Evolutionary conservation across 2,113 vertebrate species (phyloP).

Genomic region (Pteruthius melanotis): DNA sequence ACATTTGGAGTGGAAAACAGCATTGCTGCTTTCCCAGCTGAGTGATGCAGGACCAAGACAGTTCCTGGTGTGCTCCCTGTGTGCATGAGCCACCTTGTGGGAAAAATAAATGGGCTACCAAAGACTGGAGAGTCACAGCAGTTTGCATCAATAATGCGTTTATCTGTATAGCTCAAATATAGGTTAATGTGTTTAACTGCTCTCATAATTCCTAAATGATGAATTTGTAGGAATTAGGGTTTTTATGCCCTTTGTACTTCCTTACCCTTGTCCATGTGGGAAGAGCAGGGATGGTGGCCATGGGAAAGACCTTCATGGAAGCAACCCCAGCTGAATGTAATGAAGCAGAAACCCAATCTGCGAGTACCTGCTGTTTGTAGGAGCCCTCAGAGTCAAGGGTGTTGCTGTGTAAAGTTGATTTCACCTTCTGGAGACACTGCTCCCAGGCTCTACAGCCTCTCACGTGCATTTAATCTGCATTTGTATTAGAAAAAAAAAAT

Average conservation of each 20-base stretch:
- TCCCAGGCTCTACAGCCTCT: background rate
- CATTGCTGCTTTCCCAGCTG: background rate
- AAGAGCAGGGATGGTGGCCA: background rate
- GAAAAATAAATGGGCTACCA: background rate
- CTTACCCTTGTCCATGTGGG: background rate
- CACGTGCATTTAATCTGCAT: background rate
- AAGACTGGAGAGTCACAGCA: background rate
- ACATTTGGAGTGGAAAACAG: background rate
- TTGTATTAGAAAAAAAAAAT: background rate
- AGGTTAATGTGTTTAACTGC: background rate
- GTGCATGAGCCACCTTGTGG: background rate
- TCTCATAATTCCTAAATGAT: background rate
- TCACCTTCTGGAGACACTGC: background rate
- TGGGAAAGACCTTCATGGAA: background rate
- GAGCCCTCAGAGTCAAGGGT: background rate
- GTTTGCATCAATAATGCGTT: background rate
- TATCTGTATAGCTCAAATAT: background rate
- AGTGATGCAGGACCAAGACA: background rate
- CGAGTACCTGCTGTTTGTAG: background rate
- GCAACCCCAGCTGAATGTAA: background rate
- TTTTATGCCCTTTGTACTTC: background rate
- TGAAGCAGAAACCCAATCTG: background rate
- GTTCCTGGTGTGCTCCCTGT: background rate
- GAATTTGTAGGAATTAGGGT: background rate
- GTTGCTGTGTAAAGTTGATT: background rate